Evolutionary conservation across 23 tunicate genomes (phyloP).

Genomic region (Botrylloides violaceus): DNA sequence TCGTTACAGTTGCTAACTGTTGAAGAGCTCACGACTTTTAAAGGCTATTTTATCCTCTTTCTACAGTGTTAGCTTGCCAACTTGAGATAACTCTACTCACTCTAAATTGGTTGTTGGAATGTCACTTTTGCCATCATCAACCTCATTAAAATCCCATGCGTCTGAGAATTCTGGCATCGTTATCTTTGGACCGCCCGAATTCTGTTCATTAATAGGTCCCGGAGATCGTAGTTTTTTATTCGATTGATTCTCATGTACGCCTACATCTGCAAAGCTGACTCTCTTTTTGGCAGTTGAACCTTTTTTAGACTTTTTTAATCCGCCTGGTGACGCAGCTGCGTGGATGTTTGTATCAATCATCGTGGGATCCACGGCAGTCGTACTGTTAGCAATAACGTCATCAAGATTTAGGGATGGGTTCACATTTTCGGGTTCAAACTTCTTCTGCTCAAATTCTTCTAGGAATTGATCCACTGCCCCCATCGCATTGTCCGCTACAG

Average conservation of each 20-base stretch:
- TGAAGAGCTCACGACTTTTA: too few relatives aligned
- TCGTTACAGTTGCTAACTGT: too few relatives aligned
- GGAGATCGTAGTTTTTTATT: not conserved
- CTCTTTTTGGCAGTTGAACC: constrained; percentile 1
- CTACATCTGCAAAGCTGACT: constrained; percentile 31
- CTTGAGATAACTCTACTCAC: constrained; percentile 19
- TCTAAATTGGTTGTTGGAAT: constrained; percentile 39
- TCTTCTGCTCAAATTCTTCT: constrained; percentile 16
- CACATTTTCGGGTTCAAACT: constrained; percentile 1
- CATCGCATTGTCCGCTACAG: constrained; percentile 22
- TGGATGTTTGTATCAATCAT: not conserved
- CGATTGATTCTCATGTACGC: not conserved
- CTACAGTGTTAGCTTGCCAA: not conserved
- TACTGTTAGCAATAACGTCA: not conserved
- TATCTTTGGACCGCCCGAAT: not conserved
- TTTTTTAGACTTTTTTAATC: not conserved
- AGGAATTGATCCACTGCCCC: constrained; percentile 26
- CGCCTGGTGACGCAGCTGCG: not conserved
- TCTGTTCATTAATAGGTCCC: not conserved
- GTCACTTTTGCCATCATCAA: constrained; percentile 22
- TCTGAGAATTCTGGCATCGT: constrained; percentile 67
- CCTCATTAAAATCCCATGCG: constrained; percentile 39
- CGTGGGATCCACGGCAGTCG: not conserved
- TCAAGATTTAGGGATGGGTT: not conserved
- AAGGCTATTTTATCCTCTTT: too few relatives aligned